Evolutionary conservation across 1,140 invertebrate species (phyloP).

Genomic region (Drepana arcuata): DNA sequence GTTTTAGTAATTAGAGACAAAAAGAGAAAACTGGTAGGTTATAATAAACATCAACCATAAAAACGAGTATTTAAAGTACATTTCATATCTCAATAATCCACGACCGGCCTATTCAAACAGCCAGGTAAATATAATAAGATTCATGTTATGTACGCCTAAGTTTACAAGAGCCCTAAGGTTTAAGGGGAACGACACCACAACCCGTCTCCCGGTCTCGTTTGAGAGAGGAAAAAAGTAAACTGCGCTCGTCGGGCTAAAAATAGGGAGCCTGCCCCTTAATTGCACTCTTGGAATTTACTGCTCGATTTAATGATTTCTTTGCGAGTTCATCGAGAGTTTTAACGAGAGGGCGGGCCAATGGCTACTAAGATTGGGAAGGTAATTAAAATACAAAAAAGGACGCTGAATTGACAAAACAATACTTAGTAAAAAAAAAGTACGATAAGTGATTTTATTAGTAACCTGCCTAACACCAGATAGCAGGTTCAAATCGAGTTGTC

Average conservation of each 20-base stretch:
- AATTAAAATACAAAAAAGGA: constrained; percentile 24
- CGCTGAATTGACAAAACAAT: constrained; percentile 26
- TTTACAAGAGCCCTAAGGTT: constrained; percentile 19
- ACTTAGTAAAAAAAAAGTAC: too few species aligned
- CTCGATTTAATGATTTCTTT: constrained; percentile 51
- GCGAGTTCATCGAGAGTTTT: constrained; percentile 33
- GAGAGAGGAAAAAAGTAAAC: constrained; percentile 35
- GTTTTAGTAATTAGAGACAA: too few species aligned
- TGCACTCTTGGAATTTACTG: constrained; percentile 57
- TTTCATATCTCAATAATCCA: too few species aligned
- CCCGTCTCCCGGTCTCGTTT: constrained; percentile 30
- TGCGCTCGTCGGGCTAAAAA: constrained; percentile 46
- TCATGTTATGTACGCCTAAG: too few species aligned
- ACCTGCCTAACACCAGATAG: too few species aligned
- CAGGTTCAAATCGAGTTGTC: too few species aligned
- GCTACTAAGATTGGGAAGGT: constrained; percentile 29
- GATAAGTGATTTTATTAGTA: too few species aligned
- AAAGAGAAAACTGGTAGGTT: too few species aligned
- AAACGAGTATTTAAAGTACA: too few species aligned
- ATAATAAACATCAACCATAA: too few species aligned
- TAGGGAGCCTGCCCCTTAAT: constrained; percentile 52
- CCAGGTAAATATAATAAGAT: too few species aligned
- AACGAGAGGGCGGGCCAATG: constrained; percentile 31
- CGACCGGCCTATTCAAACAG: too few species aligned
- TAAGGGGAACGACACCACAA: constrained; percentile 25